Percentiles rank a stretch among this genome's conserved stretches.
Evolutionary conservation across 2,113 vertebrate species (phyloP).

Genomic region (Cyanoderma ruficeps): DNA sequence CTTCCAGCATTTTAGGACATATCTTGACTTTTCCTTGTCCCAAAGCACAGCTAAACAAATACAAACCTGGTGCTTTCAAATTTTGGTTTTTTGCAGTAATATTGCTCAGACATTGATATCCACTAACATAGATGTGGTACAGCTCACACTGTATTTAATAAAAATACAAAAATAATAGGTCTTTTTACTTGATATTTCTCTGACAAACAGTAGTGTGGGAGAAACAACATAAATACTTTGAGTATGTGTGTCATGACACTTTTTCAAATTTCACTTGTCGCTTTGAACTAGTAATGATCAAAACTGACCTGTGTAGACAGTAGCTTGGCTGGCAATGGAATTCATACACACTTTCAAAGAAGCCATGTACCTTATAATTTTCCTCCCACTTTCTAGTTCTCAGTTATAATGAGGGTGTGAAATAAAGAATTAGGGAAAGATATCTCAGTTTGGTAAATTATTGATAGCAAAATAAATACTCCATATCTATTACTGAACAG

Average conservation of each 20-base stretch:
- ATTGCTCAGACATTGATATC: background rate
- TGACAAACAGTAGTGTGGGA: background rate
- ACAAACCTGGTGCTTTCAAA: background rate
- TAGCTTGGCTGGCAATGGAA: background rate
- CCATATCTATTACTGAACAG: background rate
- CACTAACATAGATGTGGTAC: background rate
- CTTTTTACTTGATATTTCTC: background rate
- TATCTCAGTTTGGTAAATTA: background rate
- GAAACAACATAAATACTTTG: background rate
- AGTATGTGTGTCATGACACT: background rate
- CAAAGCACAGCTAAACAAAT: background rate
- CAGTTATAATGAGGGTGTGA: background rate
- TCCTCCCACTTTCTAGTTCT: background rate
- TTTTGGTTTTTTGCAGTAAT: background rate
- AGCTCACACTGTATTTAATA: background rate
- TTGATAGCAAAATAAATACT: background rate
- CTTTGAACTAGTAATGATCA: background rate
- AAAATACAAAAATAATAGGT: background rate
- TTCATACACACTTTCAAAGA: background rate
- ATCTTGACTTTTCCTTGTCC: background rate
- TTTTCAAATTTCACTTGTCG: background rate
- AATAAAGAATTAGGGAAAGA: background rate
- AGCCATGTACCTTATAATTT: background rate
- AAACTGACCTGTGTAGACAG: background rate
- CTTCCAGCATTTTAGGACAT: background rate